Percentiles rank a stretch among this genome's conserved stretches.
Conservation (phyloP, 2,888 invertebrate species). For the Drosophila cracens region DNA sequence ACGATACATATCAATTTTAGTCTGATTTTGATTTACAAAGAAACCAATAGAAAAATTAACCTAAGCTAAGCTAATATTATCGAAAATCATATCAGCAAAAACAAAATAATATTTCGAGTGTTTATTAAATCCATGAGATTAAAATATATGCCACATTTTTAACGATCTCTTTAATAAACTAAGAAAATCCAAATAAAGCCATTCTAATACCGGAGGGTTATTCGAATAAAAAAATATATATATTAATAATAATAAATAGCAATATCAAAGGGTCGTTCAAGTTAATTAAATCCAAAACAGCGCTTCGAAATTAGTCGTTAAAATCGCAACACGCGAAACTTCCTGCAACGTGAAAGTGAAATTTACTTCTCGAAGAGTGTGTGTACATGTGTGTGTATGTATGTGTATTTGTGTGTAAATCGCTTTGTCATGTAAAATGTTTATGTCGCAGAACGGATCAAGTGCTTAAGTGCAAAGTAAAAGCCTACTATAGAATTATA, state of each 20-base stretch:
- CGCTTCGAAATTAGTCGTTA: slow-evolving; percentile 17
- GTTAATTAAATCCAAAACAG: slow-evolving; percentile 34
- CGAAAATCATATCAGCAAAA: slow-evolving; percentile 44
- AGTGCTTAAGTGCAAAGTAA: slow-evolving; percentile 74
- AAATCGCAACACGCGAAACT: slow-evolving; percentile 24
- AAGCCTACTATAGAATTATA: slow-evolving; percentile 74
- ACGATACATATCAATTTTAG: slow-evolving; percentile 77
- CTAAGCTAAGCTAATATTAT: slow-evolving; percentile 28
- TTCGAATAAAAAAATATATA: slow-evolving; percentile 23
- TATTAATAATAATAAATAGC: background rate
- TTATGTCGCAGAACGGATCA: slow-evolving; percentile 72
- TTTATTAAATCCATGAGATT: slow-evolving; percentile 1
- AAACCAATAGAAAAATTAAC: slow-evolving; percentile 6
- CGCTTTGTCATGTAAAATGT: slow-evolving; percentile 75
- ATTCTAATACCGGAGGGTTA: slow-evolving; percentile 5
- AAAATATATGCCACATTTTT: background rate
- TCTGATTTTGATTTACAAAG: slow-evolving; percentile 61
- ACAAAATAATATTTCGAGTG: slow-evolving; percentile 14
- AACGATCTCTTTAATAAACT: background rate
- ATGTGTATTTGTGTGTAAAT: slow-evolving; percentile 43
- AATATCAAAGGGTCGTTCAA: background rate
- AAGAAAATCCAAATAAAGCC: slow-evolving; percentile 15
- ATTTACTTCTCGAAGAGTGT: slow-evolving; percentile 9
- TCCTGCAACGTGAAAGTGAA: slow-evolving; percentile 9
- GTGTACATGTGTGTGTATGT: slow-evolving; percentile 1